Conservation (phyloP, 2,113 vertebrate species). For the Oophaga pumilio region DNA sequence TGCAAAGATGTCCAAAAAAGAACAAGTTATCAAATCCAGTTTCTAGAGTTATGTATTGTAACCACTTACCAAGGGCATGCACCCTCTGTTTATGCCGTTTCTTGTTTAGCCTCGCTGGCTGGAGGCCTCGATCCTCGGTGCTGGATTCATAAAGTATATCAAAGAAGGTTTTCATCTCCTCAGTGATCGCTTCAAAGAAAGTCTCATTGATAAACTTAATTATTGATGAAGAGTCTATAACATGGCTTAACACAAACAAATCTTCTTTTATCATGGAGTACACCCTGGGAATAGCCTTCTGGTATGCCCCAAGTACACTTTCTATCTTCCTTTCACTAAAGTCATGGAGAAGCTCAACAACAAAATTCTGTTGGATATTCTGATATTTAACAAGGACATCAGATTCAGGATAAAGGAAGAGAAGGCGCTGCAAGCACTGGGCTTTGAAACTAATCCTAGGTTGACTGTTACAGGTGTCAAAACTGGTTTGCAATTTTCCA, state of each 20-base stretch:
- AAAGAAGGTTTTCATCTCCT: slow-evolving; percentile 80
- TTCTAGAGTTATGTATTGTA: slow-evolving; percentile 46
- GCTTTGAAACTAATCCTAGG: slow-evolving; percentile 72
- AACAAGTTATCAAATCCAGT: background rate
- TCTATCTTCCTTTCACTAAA: slow-evolving; percentile 80
- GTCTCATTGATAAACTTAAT: slow-evolving; percentile 85
- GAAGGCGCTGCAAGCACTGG: slow-evolving; percentile 79
- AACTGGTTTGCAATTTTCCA: slow-evolving; percentile 72
- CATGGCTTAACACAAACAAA: slow-evolving; percentile 75
- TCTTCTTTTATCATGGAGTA: slow-evolving; percentile 82
- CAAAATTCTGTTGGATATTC: slow-evolving; percentile 76
- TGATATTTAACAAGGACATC: slow-evolving; percentile 87
- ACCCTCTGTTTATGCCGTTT: slow-evolving; percentile 77
- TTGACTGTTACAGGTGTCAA: slow-evolving; percentile 61
- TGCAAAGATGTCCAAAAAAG: background rate
- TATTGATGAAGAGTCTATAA: slow-evolving; percentile 73
- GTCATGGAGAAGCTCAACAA: slow-evolving; percentile 74
- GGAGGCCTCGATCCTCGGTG: slow-evolving; percentile 79
- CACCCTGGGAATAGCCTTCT: slow-evolving; percentile 72
- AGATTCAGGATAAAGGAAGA: slow-evolving; percentile 86
- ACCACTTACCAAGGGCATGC: slow-evolving; percentile 74
- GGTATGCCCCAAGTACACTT: slow-evolving; percentile 71
- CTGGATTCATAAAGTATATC: slow-evolving; percentile 82
- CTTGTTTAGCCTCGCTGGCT: slow-evolving; percentile 74
- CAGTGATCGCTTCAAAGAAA: slow-evolving; percentile 81